Evolutionary conservation across 2,888 invertebrate genomes (phyloP).

Genomic region (Acrobasis repandana): DNA sequence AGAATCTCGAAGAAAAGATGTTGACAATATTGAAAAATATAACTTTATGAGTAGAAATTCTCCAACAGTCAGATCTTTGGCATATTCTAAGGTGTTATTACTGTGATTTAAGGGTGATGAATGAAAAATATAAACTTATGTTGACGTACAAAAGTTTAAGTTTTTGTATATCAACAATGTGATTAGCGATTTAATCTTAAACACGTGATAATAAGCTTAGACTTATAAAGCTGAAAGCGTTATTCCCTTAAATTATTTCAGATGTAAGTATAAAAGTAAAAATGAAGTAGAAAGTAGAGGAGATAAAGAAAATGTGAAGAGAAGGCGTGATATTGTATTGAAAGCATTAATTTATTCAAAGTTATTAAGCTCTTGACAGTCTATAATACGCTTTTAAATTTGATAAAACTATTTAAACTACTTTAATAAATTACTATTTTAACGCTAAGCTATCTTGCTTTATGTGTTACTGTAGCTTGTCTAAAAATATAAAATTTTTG

Average conservation of each 20-base stretch:
- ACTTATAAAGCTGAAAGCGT: slow-evolving; percentile 52
- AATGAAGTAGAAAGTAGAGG: slow-evolving; percentile 14
- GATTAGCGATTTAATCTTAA: slow-evolving; percentile 36
- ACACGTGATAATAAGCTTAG: slow-evolving; percentile 51
- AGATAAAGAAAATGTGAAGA: slow-evolving; percentile 23
- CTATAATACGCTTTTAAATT: slow-evolving; percentile 23
- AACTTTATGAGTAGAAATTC: not conserved
- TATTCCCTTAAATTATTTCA: slow-evolving; percentile 21
- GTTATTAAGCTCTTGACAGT: slow-evolving; percentile 25
- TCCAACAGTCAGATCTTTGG: slow-evolving; percentile 9
- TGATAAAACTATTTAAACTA: slow-evolving; percentile 22
- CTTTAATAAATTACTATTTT: slow-evolving; percentile 31
- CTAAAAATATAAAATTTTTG: slow-evolving; percentile 42
- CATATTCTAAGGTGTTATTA: slow-evolving; percentile 24
- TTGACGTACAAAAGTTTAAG: slow-evolving; percentile 7
- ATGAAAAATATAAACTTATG: slow-evolving; percentile 24
- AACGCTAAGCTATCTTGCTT: slow-evolving; percentile 40
- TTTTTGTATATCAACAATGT: slow-evolving; percentile 40
- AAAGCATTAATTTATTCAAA: slow-evolving; percentile 8
- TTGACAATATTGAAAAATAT: not conserved
- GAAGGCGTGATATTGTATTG: slow-evolving; percentile 28
- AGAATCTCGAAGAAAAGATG: not conserved
- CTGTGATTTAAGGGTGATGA: slow-evolving; percentile 35
- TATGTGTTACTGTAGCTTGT: slow-evolving; percentile 47
- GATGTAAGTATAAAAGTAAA: slow-evolving; percentile 33